These are phyloP conservation scores for Drosophila neonasuta DNA, from an alignment of 2,888 invertebrate genomes.

Conservation along the genomic window DNA sequence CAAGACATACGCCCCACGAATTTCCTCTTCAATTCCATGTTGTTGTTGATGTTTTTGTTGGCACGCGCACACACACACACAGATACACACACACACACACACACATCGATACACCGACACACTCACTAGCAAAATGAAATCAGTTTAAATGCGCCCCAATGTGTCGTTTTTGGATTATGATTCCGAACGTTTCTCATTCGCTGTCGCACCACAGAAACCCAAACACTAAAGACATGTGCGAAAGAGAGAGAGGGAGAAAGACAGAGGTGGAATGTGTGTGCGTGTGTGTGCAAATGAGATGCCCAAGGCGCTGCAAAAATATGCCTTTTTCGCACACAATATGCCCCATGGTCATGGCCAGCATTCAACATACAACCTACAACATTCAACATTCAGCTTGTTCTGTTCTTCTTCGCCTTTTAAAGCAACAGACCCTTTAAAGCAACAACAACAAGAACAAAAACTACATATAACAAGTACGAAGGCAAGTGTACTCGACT, in stretches of 20 bases:
- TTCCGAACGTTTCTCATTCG: slow-evolving; percentile 49
- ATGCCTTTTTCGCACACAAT: slow-evolving; percentile 50
- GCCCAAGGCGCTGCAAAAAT: slow-evolving; percentile 34
- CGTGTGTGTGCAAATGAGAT: slow-evolving; percentile 40
- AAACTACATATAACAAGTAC: too few species aligned
- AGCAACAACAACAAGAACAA: slow-evolving; percentile 2
- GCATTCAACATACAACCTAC: slow-evolving; percentile 1
- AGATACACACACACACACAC: background rate
- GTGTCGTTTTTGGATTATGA: slow-evolving; percentile 73
- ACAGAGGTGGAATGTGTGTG: background rate
- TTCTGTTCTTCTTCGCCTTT: slow-evolving; percentile 22
- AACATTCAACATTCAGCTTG: background rate
- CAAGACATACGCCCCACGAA: slow-evolving; percentile 60
- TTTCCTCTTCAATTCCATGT: slow-evolving; percentile 49
- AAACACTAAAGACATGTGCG: slow-evolving; percentile 8
- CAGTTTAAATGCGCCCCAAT: slow-evolving; percentile 76
- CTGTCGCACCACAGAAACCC: slow-evolving; percentile 13
- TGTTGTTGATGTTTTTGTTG: slow-evolving; percentile 29
- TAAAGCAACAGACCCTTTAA: slow-evolving; percentile 35
- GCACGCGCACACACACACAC: slow-evolving; percentile 31
- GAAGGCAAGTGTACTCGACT: too few species aligned
- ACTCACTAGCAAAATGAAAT: slow-evolving; percentile 59
- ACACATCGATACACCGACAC: slow-evolving; percentile 22
- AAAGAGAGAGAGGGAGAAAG: background rate
- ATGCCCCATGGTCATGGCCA: slow-evolving; percentile 42